phyloP scores from a whole-genome alignment of 2,888 invertebrate species.

The Kryphioiulus occultus region DNA sequence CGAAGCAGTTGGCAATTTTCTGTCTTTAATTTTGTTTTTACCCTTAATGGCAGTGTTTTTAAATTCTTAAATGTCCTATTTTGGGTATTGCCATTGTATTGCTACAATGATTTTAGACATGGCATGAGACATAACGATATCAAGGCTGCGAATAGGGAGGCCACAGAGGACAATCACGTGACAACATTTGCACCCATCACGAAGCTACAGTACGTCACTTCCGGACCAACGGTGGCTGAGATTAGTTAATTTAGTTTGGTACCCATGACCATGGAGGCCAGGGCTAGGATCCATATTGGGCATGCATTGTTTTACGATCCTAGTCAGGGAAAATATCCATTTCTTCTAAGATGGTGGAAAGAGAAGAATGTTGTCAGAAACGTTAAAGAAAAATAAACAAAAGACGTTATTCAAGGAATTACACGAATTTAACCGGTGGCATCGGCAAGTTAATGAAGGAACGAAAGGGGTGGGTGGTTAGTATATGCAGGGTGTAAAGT shows the following conservation, averaged over 20 bases:
- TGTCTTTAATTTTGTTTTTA: no score
- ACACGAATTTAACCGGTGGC: not conserved
- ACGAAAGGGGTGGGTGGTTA: not conserved
- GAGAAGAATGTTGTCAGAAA: not conserved
- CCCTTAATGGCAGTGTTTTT: no score
- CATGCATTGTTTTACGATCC: not conserved
- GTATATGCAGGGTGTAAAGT: not conserved
- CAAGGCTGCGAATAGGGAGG: not conserved
- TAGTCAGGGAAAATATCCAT: not conserved
- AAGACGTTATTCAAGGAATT: not conserved
- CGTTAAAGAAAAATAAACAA: not conserved
- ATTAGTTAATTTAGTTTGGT: not conserved
- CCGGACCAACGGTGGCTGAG: conserved; percentile 53
- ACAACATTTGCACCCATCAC: conserved; percentile 38
- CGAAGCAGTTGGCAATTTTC: not conserved
- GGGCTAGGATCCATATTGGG: not conserved
- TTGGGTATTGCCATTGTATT: not conserved
- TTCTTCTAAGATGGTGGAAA: not conserved
- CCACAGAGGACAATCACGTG: conserved; percentile 46
- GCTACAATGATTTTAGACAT: not conserved
- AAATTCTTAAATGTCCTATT: no score
- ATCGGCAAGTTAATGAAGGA: not conserved
- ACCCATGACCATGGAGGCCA: not conserved
- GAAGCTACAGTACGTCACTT: conserved; percentile 48
- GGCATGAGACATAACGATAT: not conserved